These are phyloP conservation scores for Noturus placidus DNA, from an alignment of 2,113 vertebrate species.

Conservation along the genomic window DNA sequence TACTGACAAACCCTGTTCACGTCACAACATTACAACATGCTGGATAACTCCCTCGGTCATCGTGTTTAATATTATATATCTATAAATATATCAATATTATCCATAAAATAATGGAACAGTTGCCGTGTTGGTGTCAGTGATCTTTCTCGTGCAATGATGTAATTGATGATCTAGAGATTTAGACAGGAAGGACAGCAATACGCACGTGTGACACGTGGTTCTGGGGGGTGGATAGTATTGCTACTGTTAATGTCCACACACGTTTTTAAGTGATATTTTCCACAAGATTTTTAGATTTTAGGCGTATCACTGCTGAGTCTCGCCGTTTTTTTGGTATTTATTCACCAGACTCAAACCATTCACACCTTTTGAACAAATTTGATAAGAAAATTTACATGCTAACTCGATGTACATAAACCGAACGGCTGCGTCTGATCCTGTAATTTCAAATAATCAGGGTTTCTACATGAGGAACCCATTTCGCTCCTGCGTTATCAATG, in stretches of 20 bases:
- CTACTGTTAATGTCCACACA: constrained; percentile 16
- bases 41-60: constrained; percentile 80
- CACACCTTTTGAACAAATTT: constrained; percentile 87
- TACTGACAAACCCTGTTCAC: constrained; percentile 75
- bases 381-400: constrained; percentile 88
- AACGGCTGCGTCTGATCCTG: constrained; percentile 62
- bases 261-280: constrained; percentile 34
- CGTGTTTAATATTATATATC: constrained; percentile 68
- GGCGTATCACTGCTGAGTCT: constrained; percentile 76
- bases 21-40: constrained; percentile 75
- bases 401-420: constrained; percentile 84
- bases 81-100: constrained; percentile 52
- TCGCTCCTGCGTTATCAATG: constrained; percentile 43
- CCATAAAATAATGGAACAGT: constrained; percentile 70
- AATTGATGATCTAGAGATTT: constrained; percentile 63
- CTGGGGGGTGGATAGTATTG: constrained; percentile 1
- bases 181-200: constrained; percentile 56
- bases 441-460: constrained; percentile 43
- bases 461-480: constrained; percentile 20
- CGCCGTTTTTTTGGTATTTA: constrained; percentile 83
- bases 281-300: constrained; percentile 35
- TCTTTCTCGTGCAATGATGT: constrained; percentile 84
- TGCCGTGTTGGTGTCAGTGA: constrained; percentile 74
- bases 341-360: constrained; percentile 78
- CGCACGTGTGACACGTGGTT: not conserved